These are phyloP conservation scores for Chymomyza caudatula DNA, from an alignment of 2,888 invertebrate genomes.

Conservation along the genomic window DNA sequence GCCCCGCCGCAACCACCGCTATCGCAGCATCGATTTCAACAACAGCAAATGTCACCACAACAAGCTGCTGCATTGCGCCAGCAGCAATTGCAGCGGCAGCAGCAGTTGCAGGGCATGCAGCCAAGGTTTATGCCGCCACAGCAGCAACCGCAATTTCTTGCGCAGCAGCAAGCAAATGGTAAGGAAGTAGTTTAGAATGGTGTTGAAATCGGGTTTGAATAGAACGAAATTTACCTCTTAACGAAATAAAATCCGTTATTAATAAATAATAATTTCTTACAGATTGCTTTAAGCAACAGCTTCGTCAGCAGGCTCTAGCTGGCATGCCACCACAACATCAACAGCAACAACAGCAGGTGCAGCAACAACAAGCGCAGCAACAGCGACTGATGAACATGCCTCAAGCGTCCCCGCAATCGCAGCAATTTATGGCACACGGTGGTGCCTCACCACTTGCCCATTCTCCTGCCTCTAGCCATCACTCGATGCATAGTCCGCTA, in stretches of 20 bases:
- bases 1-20: constrained; percentile 32
- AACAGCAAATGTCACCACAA: constrained; percentile 37
- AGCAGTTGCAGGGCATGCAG: constrained; percentile 60
- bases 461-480: constrained; percentile 74
- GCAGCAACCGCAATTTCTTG: constrained; percentile 59
- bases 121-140: constrained; percentile 61
- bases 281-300: constrained; percentile 63
- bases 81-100: constrained; percentile 33
- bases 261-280: not conserved
- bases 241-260: not conserved
- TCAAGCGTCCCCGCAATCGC: constrained; percentile 57
- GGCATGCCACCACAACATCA: constrained; percentile 51
- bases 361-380: constrained; percentile 33
- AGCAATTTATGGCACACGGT: constrained; percentile 59
- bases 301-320: constrained; percentile 66
- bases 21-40: constrained; percentile 48
- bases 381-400: constrained; percentile 58
- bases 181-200: constrained; percentile 13
- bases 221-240: not conserved
- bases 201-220: not conserved
- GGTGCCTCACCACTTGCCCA: constrained; percentile 68
- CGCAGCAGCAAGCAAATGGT: constrained; percentile 48
- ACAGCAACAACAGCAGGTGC: constrained; percentile 51
- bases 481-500: constrained; percentile 74
- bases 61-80: constrained; percentile 35